Percentiles rank a stretch among this genome's conserved stretches.
These are phyloP conservation scores for Odontocerum albicorne DNA, from an alignment of 2,888 invertebrate species.

Conservation along the genomic window DNA sequence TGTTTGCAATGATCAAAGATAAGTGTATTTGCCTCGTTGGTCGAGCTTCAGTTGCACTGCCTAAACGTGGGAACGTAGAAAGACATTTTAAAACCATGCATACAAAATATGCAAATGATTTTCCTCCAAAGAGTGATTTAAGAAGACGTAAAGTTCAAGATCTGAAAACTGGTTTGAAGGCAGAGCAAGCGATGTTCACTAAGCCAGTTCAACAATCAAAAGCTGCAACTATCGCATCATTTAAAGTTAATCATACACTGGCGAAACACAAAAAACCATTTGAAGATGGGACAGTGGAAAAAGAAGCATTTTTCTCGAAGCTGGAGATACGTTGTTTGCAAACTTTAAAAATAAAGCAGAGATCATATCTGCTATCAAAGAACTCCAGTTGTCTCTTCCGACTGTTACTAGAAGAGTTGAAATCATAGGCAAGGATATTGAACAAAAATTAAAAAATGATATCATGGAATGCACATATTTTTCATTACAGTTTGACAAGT, in stretches of 20 bases:
- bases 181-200: conserved; percentile 1
- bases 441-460: conserved; percentile 18
- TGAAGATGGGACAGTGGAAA: conserved; percentile 10
- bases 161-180: neutral
- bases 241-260: conserved; percentile 2
- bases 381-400: conserved; percentile 38
- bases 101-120: conserved; percentile 1
- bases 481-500: conserved; percentile 23
- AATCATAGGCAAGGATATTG: neutral
- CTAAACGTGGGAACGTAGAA: conserved; percentile 1
- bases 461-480: conserved; percentile 29
- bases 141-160: conserved; percentile 2
- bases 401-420: conserved; percentile 24
- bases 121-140: conserved; percentile 1
- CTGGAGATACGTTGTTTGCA: conserved; percentile 23
- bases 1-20: conserved; percentile 6
- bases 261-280: conserved; percentile 8
- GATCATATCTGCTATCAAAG: conserved; percentile 38
- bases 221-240: conserved; percentile 3
- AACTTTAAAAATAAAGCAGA: conserved; percentile 39
- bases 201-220: conserved; percentile 1
- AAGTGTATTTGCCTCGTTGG: conserved; percentile 1
- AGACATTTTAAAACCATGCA: neutral
- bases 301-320: conserved; percentile 18
- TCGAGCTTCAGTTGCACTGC: neutral